Evolutionary conservation across 2,797 vertebrate genomes (phyloP).

Genomic region (Potorous gilbertii): DNA sequence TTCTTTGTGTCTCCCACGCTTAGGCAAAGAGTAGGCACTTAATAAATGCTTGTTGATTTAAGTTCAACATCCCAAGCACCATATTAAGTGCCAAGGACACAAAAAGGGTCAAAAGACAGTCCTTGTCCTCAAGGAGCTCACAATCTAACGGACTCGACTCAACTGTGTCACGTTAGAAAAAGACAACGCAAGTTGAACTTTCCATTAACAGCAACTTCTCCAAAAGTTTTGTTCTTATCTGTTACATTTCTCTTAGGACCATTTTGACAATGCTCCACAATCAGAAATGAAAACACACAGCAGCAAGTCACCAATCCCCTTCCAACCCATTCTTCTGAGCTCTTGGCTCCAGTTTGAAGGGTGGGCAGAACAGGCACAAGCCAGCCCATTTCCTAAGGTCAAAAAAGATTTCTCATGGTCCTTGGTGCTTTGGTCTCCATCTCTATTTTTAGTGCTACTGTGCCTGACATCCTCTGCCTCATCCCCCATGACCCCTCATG

Average conservation of each 20-base stretch:
- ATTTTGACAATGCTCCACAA: not conserved
- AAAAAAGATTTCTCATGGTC: conserved; percentile 48
- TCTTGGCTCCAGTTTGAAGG: not conserved
- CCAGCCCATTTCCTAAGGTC: not conserved
- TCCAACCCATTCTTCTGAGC: not conserved
- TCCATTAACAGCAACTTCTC: not conserved
- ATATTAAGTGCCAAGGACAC: not conserved
- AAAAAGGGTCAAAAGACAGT: not conserved
- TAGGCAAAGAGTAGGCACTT: not conserved
- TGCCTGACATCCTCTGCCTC: conserved; percentile 69
- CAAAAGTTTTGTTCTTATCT: not conserved
- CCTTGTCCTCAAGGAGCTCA: not conserved
- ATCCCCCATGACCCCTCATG: conserved; percentile 73
- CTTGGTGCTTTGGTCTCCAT: conserved; percentile 67
- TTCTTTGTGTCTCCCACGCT: not conserved
- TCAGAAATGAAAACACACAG: not conserved
- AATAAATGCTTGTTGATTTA: not conserved
- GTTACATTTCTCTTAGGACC: not conserved
- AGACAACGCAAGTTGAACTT: no score
- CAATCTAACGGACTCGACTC: not conserved
- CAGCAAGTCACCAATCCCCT: not conserved
- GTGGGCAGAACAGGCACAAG: not conserved
- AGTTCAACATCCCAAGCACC: not conserved
- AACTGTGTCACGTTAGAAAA: not conserved
- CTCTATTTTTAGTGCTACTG: conserved; percentile 76